Percentiles rank a stretch among this genome's conserved stretches.
These are phyloP conservation scores for human DNA, from an alignment of 2,113 vertebrate genomes.

Conservation along the genomic window GRCh38 chr21:39640001-39640500, in stretches of 20 bases:
- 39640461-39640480: neutral
- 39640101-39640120: neutral
- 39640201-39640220: too few species aligned
- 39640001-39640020: neutral
- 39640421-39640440: neutral
- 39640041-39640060: neutral
- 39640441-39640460: neutral
- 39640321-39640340: neutral
- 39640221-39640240: too few species aligned
- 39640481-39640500: neutral
- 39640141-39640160: neutral
- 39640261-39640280: neutral
- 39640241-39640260: too few species aligned
- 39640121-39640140: neutral
- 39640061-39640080: too few species aligned
- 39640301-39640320: neutral
- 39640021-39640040: neutral
- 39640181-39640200: too few species aligned
- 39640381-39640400: neutral
- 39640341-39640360: fast-evolving
- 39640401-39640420: neutral
- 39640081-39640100: neutral
- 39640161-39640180: neutral
- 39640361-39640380: too few species aligned
- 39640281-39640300: neutral